Evolutionary conservation across 2,113 vertebrate genomes (phyloP).

Genomic region (Podiceps cristatus): DNA sequence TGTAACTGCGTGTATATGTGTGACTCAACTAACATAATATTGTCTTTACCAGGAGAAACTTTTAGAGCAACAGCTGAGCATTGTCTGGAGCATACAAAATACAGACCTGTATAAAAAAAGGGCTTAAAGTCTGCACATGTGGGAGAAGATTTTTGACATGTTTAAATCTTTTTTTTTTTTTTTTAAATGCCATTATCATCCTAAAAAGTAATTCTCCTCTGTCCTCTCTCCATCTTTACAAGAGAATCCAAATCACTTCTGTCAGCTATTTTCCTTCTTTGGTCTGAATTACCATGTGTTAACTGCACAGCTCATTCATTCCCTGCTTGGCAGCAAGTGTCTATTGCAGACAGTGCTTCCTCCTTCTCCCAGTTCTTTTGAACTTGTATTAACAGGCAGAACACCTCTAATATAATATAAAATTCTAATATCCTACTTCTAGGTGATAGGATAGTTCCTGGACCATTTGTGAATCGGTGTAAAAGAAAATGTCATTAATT

Average conservation of each 20-base stretch:
- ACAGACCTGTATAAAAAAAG: neutral
- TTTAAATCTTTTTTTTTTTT: neutral
- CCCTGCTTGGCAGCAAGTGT: neutral
- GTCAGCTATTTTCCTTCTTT: neutral
- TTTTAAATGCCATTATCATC: neutral
- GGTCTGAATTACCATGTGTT: neutral
- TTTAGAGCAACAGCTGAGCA: neutral
- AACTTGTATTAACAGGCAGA: neutral
- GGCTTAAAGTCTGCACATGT: neutral
- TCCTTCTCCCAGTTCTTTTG: neutral
- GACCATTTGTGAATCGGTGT: neutral
- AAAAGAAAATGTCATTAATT: neutral
- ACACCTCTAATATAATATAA: neutral
- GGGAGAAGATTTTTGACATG: neutral
- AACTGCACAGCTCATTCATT: neutral
- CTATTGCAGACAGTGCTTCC: neutral
- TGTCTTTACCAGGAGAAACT: neutral
- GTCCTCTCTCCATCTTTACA: neutral
- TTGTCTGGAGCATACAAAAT: neutral
- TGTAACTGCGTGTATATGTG: neutral
- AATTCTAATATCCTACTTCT: neutral
- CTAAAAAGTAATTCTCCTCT: neutral
- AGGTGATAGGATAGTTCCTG: neutral
- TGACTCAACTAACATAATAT: neutral
- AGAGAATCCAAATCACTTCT: neutral